Evolutionary conservation across 2,888 invertebrate species (phyloP).

Genomic region (Spatulosminthurus flaviceps): DNA sequence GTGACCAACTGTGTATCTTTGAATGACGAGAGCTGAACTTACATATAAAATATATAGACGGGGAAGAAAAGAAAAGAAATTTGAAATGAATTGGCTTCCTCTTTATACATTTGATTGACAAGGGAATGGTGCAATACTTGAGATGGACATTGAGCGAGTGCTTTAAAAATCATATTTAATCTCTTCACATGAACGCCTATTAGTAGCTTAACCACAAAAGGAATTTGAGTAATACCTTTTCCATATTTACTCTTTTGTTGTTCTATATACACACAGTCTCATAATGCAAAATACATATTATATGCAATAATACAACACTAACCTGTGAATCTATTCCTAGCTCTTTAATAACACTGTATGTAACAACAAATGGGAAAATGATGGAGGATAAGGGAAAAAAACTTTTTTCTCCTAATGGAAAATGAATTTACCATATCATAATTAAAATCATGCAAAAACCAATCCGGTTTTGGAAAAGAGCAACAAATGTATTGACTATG

Average conservation of each 20-base stretch:
- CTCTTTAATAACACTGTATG: background rate
- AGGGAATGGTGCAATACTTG: slow-evolving; percentile 37
- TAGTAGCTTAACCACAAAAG: slow-evolving; percentile 45
- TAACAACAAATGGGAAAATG: background rate
- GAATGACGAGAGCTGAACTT: too few species aligned
- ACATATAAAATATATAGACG: background rate
- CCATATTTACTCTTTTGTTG: slow-evolving; percentile 4
- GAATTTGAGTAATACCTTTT: slow-evolving; percentile 35
- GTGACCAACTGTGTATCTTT: too few species aligned
- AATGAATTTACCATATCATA: background rate
- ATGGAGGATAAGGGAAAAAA: background rate
- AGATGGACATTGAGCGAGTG: slow-evolving; percentile 29
- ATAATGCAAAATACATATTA: too few species aligned
- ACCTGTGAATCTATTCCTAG: too few species aligned
- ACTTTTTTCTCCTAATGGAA: background rate
- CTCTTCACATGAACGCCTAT: slow-evolving; percentile 52
- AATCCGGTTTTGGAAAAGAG: slow-evolving; percentile 5
- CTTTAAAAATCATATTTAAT: slow-evolving; percentile 48
- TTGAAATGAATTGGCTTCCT: slow-evolving; percentile 43
- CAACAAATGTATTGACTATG: slow-evolving; percentile 6
- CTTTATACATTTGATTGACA: slow-evolving; percentile 42
- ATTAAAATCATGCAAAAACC: slow-evolving; percentile 13
- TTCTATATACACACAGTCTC: background rate
- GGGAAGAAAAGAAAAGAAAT: background rate
- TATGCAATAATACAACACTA: too few species aligned